A percentile compares a stretch with the other conserved stretches of the same genome.
These are phyloP conservation scores for Bovichtus variegatus DNA, from an alignment of 2,797 vertebrate species.

Conservation along the genomic window DNA sequence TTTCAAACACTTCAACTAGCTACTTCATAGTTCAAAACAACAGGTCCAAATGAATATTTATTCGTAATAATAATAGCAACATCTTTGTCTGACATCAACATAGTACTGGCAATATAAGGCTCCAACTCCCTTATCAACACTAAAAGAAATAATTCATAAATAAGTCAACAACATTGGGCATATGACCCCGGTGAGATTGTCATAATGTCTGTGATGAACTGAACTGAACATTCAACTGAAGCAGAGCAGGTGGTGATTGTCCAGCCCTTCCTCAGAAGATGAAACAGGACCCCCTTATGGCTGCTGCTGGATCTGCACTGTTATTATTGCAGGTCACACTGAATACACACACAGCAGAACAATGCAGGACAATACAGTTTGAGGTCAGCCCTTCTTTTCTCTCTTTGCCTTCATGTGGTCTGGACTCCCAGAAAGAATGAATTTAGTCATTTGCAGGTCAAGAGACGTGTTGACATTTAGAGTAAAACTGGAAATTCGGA, in stretches of 20 bases:
- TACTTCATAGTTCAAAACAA: constrained; percentile 60
- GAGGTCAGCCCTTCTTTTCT: constrained; percentile 62
- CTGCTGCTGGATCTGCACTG: constrained; percentile 56
- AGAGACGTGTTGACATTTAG: background rate
- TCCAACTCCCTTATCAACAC: constrained; percentile 46
- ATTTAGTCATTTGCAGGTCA: constrained; percentile 27
- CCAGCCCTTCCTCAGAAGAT: constrained; percentile 43
- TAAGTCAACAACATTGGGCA: constrained; percentile 9
- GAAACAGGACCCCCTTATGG: constrained; percentile 47
- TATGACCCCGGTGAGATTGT: constrained; percentile 57
- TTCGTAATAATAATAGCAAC: constrained; percentile 53
- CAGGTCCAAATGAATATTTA: constrained; percentile 50
- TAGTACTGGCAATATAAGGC: constrained; percentile 73
- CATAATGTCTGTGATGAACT: constrained; percentile 48
- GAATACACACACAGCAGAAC: constrained; percentile 20
- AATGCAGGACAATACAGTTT: constrained; percentile 47
- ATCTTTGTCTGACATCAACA: constrained; percentile 76
- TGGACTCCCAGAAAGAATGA: constrained; percentile 7
- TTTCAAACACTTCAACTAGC: constrained; percentile 65
- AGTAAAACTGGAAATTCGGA: background rate
- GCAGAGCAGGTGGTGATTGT: constrained; percentile 49
- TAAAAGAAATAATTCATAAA: constrained; percentile 29
- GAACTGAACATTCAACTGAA: constrained; percentile 24
- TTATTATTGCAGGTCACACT: constrained; percentile 33
- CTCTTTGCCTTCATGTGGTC: background rate